Evolutionary conservation across 1,140 invertebrate species (phyloP), one percentile per base, ranked within the genome.

Genomic region (Physella acuta): DNA sequence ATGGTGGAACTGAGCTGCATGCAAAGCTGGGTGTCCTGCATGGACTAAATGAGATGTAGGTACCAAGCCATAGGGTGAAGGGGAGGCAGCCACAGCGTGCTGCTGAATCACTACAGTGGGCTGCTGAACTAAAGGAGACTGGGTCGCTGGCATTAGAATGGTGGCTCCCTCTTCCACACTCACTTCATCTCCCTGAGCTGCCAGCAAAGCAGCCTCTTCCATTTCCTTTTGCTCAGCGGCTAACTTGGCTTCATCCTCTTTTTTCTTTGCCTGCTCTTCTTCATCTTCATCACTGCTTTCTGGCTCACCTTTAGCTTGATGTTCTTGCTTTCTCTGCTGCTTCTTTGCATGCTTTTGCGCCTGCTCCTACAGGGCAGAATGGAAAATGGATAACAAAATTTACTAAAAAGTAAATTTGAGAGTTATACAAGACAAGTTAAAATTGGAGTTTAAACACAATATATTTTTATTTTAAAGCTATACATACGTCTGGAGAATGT

Each of bases 281-380:
- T 71, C 55, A 37, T 73, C 73, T 8, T 74, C 73, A 56, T 74
- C 73, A 61, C 68, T 71, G 36, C 70, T 70, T 24, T 72, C 73
- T 26, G 71, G 70, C 55, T 75, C 71, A 17, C 72, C 75, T 37
- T 69, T 75, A 5, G 71, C 73, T 31, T 71, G 62, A 61, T 75
- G 75, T 52, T 75, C 68, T 52, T 75, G 73, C 4, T 68, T 66
- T 1, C 70, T 53, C 55, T 67, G 70, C 36, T 76, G 75, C 58
- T 71, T 76, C 55, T 72, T 73, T 16, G 74, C 76, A 66, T 77
- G 76, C 51, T 77, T 75, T 69, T 73, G 70, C 24, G 76, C 76
- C 52, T 75, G 70, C 59, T 77, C 70, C 65, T 77, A 74, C 16
- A 24, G 1, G 16, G 44, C 37, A 61, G 5, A 60, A 17, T 17